phyloP scores from a whole-genome alignment of 2,797 vertebrate species.

The Pseudocheirus occidentalis region DNA sequence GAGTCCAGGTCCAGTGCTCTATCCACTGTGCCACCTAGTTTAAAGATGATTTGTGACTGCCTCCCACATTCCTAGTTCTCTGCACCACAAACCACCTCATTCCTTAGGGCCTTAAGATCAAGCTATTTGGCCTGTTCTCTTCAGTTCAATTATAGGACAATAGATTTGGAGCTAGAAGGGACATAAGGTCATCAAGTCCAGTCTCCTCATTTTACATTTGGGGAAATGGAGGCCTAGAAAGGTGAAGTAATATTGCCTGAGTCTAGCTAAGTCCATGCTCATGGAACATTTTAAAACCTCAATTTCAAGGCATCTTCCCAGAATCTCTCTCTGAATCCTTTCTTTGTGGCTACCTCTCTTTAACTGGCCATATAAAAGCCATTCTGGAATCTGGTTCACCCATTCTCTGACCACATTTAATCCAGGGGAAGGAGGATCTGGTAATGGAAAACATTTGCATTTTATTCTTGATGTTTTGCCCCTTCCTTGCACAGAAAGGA shows the following conservation, averaged over 20 bases:
- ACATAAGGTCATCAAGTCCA: background rate
- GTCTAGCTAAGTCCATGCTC: background rate
- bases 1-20: no score
- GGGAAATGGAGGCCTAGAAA: background rate
- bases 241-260: background rate
- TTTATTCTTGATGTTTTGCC: no score
- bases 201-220: background rate
- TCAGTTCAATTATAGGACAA: background rate
- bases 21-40: background rate
- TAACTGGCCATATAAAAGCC: background rate
- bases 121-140: background rate
- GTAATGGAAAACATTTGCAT: background rate
- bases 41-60: background rate
- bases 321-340: background rate
- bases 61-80: background rate
- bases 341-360: slow-evolving; percentile 11
- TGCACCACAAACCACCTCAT: background rate
- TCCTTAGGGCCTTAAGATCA: background rate
- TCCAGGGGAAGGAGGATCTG: no score
- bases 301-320: background rate
- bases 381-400: no score
- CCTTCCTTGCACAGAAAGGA: no score
- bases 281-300: background rate
- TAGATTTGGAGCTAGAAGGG: background rate
- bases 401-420: background rate